Conservation (phyloP, 1,140 invertebrate species). For the Drosophila orena region DNA sequence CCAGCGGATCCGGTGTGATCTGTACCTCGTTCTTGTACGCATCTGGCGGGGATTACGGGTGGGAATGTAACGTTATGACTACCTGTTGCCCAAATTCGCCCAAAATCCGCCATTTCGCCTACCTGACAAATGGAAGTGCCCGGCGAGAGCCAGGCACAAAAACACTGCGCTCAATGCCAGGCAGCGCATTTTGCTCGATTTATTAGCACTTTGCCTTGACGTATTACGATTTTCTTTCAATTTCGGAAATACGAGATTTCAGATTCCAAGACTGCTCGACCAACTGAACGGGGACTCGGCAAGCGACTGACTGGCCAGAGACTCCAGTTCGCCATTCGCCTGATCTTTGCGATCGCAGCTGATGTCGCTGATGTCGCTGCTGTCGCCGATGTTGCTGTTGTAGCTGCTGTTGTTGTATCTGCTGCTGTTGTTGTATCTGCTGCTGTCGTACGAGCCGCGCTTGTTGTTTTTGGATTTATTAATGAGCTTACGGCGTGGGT, state of each 20-base stretch:
- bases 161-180: conserved; percentile 65
- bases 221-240: neutral
- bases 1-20: conserved; percentile 69
- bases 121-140: conserved; percentile 70
- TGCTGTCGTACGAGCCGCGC: neutral
- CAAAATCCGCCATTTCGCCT: conserved; percentile 5
- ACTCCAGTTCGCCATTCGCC: conserved; percentile 26
- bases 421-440: neutral
- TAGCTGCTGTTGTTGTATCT: too few species aligned
- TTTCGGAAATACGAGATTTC: neutral
- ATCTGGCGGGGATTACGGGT: conserved; percentile 24
- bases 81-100: neutral
- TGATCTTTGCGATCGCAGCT: conserved; percentile 29
- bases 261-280: conserved; percentile 41
- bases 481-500: conserved; percentile 65
- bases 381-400: conserved; percentile 2
- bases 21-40: conserved; percentile 72
- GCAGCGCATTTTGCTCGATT: conserved; percentile 64
- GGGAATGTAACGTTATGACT: neutral
- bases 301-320: conserved; percentile 67
- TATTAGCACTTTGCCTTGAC: conserved; percentile 65
- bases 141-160: conserved; percentile 55
- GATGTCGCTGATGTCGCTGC: conserved; percentile 26
- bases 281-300: conserved; percentile 62
- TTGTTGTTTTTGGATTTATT: conserved; percentile 50